Evolutionary conservation across 2,888 invertebrate species (phyloP).

Genomic region (Erebia aethiops): DNA sequence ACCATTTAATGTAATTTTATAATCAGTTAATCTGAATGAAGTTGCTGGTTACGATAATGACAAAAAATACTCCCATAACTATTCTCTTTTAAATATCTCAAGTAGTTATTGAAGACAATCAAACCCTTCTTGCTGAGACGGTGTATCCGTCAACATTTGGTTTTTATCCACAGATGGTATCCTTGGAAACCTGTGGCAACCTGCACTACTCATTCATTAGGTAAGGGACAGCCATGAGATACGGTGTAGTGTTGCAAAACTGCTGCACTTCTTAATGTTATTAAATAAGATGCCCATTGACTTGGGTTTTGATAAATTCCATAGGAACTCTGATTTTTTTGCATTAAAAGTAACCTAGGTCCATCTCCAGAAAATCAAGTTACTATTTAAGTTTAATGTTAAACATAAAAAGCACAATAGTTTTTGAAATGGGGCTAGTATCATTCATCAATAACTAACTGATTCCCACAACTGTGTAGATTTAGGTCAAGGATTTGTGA

Average conservation of each 20-base stretch:
- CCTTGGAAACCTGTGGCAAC: constrained; percentile 60
- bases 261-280: background rate
- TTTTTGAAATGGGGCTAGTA: too few relatives aligned
- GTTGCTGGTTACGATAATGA: background rate
- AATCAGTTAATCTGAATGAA: background rate
- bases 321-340: too few relatives aligned
- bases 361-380: too few relatives aligned
- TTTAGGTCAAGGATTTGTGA: too few relatives aligned
- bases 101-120: constrained; percentile 30
- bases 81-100: constrained; percentile 8
- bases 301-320: too few relatives aligned
- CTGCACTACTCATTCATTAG: constrained; percentile 58
- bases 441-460: too few relatives aligned
- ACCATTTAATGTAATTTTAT: too few relatives aligned
- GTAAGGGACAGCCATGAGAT: constrained; percentile 60
- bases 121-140: constrained; percentile 67
- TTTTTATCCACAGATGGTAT: constrained; percentile 79
- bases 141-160: constrained; percentile 80
- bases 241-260: constrained; percentile 41
- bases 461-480: too few relatives aligned
- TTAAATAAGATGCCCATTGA: background rate
- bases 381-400: too few relatives aligned
- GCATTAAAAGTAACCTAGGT: too few relatives aligned
- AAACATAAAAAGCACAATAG: too few relatives aligned
- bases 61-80: background rate